Percentiles rank a stretch among this genome's conserved stretches.
Conservation (phyloP, 2,113 vertebrate species). For the Pterocles gutturalis region DNA sequence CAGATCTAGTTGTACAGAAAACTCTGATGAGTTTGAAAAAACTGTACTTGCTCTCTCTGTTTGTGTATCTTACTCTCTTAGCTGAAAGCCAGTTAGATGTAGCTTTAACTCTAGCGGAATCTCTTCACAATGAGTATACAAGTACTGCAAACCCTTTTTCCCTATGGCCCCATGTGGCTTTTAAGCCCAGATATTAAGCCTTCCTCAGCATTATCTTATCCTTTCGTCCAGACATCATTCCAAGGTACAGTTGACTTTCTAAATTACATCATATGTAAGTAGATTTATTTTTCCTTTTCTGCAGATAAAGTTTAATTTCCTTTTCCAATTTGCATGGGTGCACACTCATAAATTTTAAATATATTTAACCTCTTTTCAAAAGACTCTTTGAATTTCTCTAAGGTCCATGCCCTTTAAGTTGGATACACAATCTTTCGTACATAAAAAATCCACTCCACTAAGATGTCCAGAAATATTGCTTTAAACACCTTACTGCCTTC, state of each 20-base stretch:
- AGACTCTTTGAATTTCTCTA: slow-evolving; percentile 44
- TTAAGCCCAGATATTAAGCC: slow-evolving; percentile 47
- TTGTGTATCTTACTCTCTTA: not conserved
- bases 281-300: slow-evolving; percentile 55
- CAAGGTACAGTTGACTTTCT: slow-evolving; percentile 51
- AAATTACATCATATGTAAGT: slow-evolving; percentile 53
- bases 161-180: not conserved
- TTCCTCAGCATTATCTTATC: slow-evolving; percentile 51
- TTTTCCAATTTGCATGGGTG: slow-evolving; percentile 61
- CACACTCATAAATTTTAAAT: slow-evolving; percentile 52
- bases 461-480: not conserved
- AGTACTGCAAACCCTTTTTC: not conserved
- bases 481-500: not conserved
- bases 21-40: not conserved
- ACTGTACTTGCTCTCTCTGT: not conserved
- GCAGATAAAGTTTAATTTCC: slow-evolving; percentile 57
- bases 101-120: slow-evolving; percentile 1
- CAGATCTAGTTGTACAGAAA: not conserved
- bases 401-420: slow-evolving; percentile 35
- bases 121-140: not conserved
- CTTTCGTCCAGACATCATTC: slow-evolving; percentile 1
- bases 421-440: not conserved
- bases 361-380: slow-evolving; percentile 47
- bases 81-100: not conserved
- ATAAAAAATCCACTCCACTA: not conserved